Evolutionary conservation across 2,888 invertebrate genomes (phyloP).

Genomic region (Cheilosia impressa): DNA sequence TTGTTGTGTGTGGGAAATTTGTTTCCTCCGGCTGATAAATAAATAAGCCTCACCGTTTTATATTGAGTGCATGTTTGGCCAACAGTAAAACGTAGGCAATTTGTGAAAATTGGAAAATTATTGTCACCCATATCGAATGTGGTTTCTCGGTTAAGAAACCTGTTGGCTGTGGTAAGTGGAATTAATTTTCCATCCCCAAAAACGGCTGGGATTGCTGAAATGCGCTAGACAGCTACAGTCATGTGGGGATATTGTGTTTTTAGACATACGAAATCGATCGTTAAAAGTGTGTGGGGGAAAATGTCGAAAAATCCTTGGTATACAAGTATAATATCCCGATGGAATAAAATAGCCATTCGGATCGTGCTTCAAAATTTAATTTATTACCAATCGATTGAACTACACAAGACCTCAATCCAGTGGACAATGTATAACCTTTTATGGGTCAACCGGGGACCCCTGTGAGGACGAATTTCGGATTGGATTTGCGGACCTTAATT

Average conservation of each 20-base stretch:
- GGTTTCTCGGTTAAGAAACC: conserved; percentile 8
- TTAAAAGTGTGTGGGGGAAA: conserved; percentile 3
- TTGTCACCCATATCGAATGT: conserved; percentile 17
- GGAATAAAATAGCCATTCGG: conserved; percentile 21
- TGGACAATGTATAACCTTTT: conserved; percentile 13
- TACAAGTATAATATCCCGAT: conserved; percentile 1
- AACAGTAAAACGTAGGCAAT: conserved; percentile 22
- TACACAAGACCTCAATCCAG: neutral
- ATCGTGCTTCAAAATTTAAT: conserved; percentile 34
- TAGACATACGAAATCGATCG: neutral
- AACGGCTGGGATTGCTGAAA: conserved; percentile 24
- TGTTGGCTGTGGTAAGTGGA: conserved; percentile 46
- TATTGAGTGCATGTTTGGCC: conserved; percentile 49
- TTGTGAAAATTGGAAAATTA: conserved; percentile 58
- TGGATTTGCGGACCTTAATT: no score
- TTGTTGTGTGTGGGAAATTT: neutral
- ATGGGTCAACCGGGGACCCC: neutral
- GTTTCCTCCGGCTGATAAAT: conserved; percentile 22
- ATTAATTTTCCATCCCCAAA: conserved; percentile 36
- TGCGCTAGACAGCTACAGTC: conserved; percentile 16
- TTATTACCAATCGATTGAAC: conserved; percentile 42
- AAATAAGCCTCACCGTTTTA: conserved; percentile 43
- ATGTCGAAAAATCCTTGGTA: conserved; percentile 18
- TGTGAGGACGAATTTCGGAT: no score
- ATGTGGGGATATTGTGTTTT: conserved; percentile 30